Base-by-base conservation (phyloP, 2,888 invertebrate genomes). In the Cosmopolites sordidus region DNA sequence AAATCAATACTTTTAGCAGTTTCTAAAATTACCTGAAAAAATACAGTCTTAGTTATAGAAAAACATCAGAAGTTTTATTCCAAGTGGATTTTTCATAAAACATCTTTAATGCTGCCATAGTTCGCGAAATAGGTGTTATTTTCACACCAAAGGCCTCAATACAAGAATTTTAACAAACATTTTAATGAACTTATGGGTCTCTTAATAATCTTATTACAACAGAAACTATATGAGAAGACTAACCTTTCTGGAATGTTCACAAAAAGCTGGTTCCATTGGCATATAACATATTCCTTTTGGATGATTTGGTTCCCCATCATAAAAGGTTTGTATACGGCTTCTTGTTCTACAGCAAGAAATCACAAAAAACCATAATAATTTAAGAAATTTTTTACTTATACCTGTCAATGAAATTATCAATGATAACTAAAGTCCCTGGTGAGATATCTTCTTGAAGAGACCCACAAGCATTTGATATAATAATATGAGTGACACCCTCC, bases 401-500 rank as follows among this genome's bases (percentile, higher is more conserved):
- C 83, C 86, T 81, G 70, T 91, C 91, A 73, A 96, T 88, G 59
- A 89, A 91, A 67, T 84, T 87, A 69, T 96, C 89, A 2, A 95
- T 76, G 54, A 99, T 77, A 0, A 96, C 91, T 29, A 99, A 77
- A 65, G 93, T 87, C 0, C 97, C 98, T 0, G 94, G 97, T 54
- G 79, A 77, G 59, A 94, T 89, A 16, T 89, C 77, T 70, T 96
- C 93, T 44, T 83, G 80, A 33, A 99, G 77, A 0, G 97, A 97
- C 1, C 99, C 99, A 64, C 89, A 89, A 1, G 98, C 98, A 0
- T 95, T 94, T 2, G 96, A 91, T 0, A 90, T 95, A 54, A 99
- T 78, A 15, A 99, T 74, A 70, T 97, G 95, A 0, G 94, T 96
- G 69, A 95, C 95, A 1, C 94, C 95, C 11, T 80, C 76, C 54